These are phyloP conservation scores for Paguma larvata DNA, from an alignment of 2,797 vertebrate genomes.

Conservation along the genomic window DNA sequence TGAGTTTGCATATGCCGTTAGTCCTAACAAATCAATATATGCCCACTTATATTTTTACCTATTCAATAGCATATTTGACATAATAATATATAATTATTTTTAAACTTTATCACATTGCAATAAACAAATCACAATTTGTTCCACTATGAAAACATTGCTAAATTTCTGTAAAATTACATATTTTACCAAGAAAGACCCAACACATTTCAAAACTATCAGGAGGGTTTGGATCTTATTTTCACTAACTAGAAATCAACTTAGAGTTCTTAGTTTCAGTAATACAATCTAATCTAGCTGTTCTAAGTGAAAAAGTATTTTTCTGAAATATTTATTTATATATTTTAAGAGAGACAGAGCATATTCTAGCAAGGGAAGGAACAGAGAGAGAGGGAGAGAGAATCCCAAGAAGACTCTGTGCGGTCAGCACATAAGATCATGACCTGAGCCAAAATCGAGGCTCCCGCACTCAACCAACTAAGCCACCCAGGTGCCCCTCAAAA, in stretches of 20 bases:
- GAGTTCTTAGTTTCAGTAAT: neutral
- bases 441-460: too few species aligned
- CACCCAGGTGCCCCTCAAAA: neutral
- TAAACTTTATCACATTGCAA: neutral
- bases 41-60: neutral
- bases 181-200: neutral
- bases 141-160: neutral
- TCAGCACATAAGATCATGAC: too few species aligned
- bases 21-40: neutral
- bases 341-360: too few species aligned
- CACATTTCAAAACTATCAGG: neutral
- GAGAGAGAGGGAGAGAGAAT: too few species aligned
- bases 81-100: neutral
- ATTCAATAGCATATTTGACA: neutral
- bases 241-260: neutral
- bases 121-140: neutral
- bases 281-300: neutral
- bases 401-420: too few species aligned
- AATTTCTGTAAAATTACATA: neutral
- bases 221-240: neutral
- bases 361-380: too few species aligned
- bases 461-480: too few species aligned
- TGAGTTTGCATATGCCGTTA: neutral
- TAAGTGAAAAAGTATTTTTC: neutral
- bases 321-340: too few species aligned